Conservation (phyloP, 92 coral and sea anemone genomes). For the Galaxea fascicularis region DNA sequence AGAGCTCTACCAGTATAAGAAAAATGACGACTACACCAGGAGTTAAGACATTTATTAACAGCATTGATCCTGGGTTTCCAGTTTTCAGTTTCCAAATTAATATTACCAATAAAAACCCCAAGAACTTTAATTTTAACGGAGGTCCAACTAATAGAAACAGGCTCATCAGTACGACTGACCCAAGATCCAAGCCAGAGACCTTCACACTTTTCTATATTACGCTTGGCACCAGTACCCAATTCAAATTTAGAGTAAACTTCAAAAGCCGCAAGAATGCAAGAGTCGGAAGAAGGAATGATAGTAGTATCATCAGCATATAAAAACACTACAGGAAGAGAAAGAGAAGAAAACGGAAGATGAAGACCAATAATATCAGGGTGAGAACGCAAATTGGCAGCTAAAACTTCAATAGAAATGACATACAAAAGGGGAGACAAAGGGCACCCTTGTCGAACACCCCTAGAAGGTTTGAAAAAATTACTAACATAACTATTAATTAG, state of each 20-base stretch:
- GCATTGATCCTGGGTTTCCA: constrained; percentile 54
- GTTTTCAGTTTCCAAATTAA: not conserved
- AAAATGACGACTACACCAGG: constrained; percentile 28
- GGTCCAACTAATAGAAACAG: constrained; percentile 46
- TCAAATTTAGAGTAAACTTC: constrained; percentile 18
- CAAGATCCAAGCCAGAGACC: constrained; percentile 65
- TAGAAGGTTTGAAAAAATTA: too few species aligned
- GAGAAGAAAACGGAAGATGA: too few species aligned
- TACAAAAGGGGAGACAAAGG: constrained; percentile 15
- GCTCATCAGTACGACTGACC: constrained; percentile 31
- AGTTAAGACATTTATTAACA: not conserved
- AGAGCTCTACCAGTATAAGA: constrained; percentile 44
- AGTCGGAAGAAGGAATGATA: constrained; percentile 13
- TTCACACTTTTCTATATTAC: constrained; percentile 18
- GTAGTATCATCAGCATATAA: constrained; percentile 43
- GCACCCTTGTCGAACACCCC: constrained; percentile 26
- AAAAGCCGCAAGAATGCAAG: constrained; percentile 17
- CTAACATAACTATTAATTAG: too few species aligned
- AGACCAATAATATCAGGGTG: too few species aligned
- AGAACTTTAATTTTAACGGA: constrained; percentile 28
- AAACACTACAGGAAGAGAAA: too few species aligned
- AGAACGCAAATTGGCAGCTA: too few species aligned
- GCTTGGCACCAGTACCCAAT: not conserved
- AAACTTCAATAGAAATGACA: too few species aligned
- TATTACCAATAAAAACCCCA: constrained; percentile 40